Base-by-base conservation (phyloP, 2,113 vertebrate species). In the Sylvicapra grimmia region DNA sequence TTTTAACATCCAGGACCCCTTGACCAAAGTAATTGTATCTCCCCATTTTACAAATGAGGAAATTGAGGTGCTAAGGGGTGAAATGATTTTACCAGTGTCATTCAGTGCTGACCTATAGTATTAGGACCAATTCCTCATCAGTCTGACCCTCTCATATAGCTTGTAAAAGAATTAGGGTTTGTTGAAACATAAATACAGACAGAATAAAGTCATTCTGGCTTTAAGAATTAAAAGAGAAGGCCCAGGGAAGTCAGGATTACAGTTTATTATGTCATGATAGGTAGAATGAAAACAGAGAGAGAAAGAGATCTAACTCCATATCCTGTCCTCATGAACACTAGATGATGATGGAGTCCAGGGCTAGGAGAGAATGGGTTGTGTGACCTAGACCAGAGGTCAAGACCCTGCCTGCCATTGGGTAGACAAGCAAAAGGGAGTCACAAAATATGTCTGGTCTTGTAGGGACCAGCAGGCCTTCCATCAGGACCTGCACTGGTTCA, bases 81-180 rank as follows among this genome's bases (percentile, higher is more conserved):
- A 96, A 90, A 27, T 49, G 51, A 68, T 93, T 88, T 85, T 40
- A 63, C 75, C 8, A 12, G n/a, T 31, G 53, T 92, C 25, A 53
- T 44, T 40, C 36, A 54, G 49, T 18, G 92, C n/a, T 58, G 19
- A 65, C 31, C 72, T 19, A 21, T 49, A 65, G 25, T 31, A 44
- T 82, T 80, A 89, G 11, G 49, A n/a, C n/a, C 54, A 44, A 25
- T 65, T 90, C 63, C 29, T 96, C 23, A 18, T 59, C 14, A 47
- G 33, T 33, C 51, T 61, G 15, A 96, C 53, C 31, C 65, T 88
- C 44, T 96, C 56, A 8, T 19, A 5, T 18, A 96, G 21, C 44
- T 21, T 89, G 3, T 68, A 61, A 96, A 59, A 97, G n/a, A 90
- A 95, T 75, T 36, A 54, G 19, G 79, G 36, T 85, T 95, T 94